Evolutionary conservation across 2,888 invertebrate species (phyloP).

Genomic region (Vesta saturnalis): DNA sequence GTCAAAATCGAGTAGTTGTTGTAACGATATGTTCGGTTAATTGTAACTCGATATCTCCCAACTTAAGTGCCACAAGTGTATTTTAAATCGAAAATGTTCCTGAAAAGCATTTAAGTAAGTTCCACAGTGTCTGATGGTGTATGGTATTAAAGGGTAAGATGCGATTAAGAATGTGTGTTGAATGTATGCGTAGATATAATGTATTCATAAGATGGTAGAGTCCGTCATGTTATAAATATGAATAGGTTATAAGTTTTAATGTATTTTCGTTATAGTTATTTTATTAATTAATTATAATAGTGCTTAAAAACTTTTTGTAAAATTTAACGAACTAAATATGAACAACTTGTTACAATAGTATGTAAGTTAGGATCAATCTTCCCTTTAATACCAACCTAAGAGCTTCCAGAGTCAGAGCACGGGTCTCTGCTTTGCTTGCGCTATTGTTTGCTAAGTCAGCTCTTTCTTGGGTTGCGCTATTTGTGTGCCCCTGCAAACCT

Average conservation of each 20-base stretch:
- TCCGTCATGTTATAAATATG: conserved; percentile 47
- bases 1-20: conserved; percentile 53
- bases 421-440: conserved; percentile 63
- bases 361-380: conserved; percentile 55
- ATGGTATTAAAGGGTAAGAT: conserved; percentile 63
- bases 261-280: conserved; percentile 48
- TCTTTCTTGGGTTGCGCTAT: conserved; percentile 61
- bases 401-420: conserved; percentile 63
- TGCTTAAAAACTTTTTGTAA: conserved; percentile 30
- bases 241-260: conserved; percentile 42
- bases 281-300: conserved; percentile 49
- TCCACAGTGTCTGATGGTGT: conserved; percentile 47
- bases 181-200: conserved; percentile 50
- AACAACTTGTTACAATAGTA: conserved; percentile 56
- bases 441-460: conserved; percentile 60
- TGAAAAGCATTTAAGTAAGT: conserved; percentile 63
- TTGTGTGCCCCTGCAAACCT: conserved; percentile 53
- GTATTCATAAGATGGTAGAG: conserved; percentile 35
- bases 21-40: conserved; percentile 40
- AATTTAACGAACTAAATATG: conserved; percentile 39
- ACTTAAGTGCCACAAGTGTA: conserved; percentile 60
- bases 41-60: conserved; percentile 61
- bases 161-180: conserved; percentile 58
- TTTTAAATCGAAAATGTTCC: conserved; percentile 62
- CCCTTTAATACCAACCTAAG: conserved; percentile 63